Base-by-base conservation (phyloP, 64 coral and sea anemone genomes). In the Montipora capricornis region DNA sequence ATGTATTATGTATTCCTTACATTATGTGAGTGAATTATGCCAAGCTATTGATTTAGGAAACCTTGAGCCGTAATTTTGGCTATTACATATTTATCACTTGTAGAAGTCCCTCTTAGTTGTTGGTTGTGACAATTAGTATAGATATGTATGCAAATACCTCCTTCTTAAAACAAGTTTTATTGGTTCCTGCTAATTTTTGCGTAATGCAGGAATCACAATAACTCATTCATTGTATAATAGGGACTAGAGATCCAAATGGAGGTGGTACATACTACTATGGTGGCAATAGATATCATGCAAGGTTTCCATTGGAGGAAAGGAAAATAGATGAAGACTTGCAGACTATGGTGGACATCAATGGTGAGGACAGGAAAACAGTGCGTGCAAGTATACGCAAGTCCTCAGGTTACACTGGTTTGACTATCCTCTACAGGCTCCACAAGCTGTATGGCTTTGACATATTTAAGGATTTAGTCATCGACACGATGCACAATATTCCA, bases 401-500 rank as follows among this genome's bases (percentile, higher is more conserved):
- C 73, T 45, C 26, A 12, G 73, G 73, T 8, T 75, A 75, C 20
- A 75, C 73, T 45, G 73, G 73, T 45, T 45, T 75, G 45, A 75
- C 26, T 46, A 75, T 75, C 73, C 73, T 75, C 8, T 75, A 75
- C 37, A 44, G 73, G 20, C 20, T 75, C 11, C 73, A 75, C 73
- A 75, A 75, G 73, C 73, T 75, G 3, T 75, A 75, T 75, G 73
- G 73, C 20, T 75, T 75, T n/a, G 11, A 75, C 37, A 75, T 75
- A 9, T 75, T 75, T 46, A 75, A 46, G 37, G 73, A 75, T 75
- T 26, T 75, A 45, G 73, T 75, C 4, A 45, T 45, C 20, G 73
- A 75, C 73, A 75, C 73, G 12, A 75, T 75, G 73, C 73, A 75
- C 20, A 84, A 84, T n/a, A 66, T 88, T 20, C 87, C 87, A 24